These are phyloP conservation scores for Micrasema minimum DNA, from an alignment of 1,140 invertebrate species.

Conservation along the genomic window DNA sequence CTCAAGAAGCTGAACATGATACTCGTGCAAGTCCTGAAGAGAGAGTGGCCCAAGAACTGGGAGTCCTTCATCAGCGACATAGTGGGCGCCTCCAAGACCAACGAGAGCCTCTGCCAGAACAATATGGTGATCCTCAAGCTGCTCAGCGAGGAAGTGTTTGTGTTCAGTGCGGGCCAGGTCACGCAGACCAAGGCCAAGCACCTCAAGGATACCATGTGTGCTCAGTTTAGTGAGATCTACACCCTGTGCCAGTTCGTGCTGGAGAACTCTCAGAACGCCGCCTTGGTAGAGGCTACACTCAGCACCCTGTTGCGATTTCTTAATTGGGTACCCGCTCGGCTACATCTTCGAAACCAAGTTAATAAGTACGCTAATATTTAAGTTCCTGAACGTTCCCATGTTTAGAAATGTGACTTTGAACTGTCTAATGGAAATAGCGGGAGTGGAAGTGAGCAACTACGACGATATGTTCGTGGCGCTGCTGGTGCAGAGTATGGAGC, in stretches of 20 bases:
- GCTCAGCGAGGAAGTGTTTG: conserved; percentile 98
- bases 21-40: conserved; percentile 97
- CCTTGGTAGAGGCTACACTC: conserved; percentile 92
- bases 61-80: conserved; percentile 99
- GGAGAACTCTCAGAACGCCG: conserved; percentile 97
- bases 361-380: conserved; percentile 93
- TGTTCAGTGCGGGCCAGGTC: conserved; percentile 97
- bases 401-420: conserved; percentile 98
- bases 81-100: conserved; percentile 98
- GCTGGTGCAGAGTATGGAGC: conserved; percentile 90
- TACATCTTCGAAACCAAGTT: conserved; percentile 99
- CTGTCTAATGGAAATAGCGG: conserved; percentile 98
- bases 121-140: conserved; percentile 99
- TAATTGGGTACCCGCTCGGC: conserved; percentile 99
- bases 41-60: conserved; percentile 99
- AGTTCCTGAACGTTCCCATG: conserved; percentile 97
- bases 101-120: conserved; percentile 98
- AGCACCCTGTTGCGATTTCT: conserved; percentile 97
- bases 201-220: conserved; percentile 99
- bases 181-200: conserved; percentile 99
- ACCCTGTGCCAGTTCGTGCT: conserved; percentile 97
- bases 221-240: conserved; percentile 98
- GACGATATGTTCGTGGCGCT: conserved; percentile 91
- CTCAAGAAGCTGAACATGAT: conserved; percentile 99
- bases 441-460: conserved; percentile 87